Conservation (phyloP, 2,888 invertebrate species). For the Minunthozetes semirufus region DNA sequence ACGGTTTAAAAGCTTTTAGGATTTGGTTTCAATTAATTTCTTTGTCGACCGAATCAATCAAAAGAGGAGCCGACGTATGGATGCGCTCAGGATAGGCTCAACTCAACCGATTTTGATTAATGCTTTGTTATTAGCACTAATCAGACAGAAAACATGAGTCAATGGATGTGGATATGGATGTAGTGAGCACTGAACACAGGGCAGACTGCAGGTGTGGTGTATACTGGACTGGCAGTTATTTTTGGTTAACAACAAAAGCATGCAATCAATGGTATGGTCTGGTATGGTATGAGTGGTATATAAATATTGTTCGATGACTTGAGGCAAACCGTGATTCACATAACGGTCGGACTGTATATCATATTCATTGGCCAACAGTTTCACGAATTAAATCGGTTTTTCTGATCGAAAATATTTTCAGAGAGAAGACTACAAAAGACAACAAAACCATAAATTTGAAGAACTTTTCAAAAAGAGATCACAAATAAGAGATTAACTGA, state of each 20-base stretch:
- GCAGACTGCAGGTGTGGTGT: conserved; percentile 4
- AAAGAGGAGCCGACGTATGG: not conserved
- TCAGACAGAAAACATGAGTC: conserved; percentile 15
- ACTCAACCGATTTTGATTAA: not conserved
- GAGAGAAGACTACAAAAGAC: no score
- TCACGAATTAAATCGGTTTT: not conserved
- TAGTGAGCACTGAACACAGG: not conserved
- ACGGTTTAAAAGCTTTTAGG: no score
- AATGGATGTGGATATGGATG: not conserved
- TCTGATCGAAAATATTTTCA: not conserved
- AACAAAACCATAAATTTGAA: conserved; percentile 9
- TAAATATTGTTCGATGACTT: conserved; percentile 19
- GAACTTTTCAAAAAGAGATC: not conserved
- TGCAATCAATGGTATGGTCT: conserved; percentile 1
- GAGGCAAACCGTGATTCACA: conserved; percentile 17
- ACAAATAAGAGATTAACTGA: conserved; percentile 7
- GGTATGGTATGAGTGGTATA: not conserved
- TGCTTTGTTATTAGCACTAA: conserved; percentile 12
- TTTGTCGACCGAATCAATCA: not conserved
- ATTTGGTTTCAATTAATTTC: not conserved
- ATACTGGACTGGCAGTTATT: conserved; percentile 18
- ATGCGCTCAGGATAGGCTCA: not conserved
- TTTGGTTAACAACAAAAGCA: conserved; percentile 17
- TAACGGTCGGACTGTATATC: conserved; percentile 23
- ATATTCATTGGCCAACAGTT: conserved; percentile 4